Evolutionary conservation across 2,888 invertebrate species (phyloP).

Genomic region (Drosophila mayaguana): DNA sequence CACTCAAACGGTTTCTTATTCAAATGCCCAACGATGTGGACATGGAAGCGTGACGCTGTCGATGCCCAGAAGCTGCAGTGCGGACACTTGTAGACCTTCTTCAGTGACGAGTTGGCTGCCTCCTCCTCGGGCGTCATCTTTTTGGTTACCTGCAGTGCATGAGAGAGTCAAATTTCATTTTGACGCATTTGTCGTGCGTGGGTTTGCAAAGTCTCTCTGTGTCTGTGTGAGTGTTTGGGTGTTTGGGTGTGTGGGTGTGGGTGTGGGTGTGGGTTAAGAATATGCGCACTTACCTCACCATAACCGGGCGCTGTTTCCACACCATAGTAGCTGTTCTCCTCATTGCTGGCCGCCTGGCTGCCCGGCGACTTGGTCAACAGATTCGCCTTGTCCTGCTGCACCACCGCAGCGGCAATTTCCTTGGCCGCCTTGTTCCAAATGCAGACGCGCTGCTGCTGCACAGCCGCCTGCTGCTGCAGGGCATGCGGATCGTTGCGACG

Average conservation of each 20-base stretch:
- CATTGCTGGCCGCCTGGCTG: slow-evolving; percentile 70
- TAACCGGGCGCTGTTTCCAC: slow-evolving; percentile 86
- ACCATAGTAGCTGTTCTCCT: slow-evolving; percentile 85
- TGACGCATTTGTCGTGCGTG: slow-evolving; percentile 68
- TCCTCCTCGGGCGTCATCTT: slow-evolving; percentile 89
- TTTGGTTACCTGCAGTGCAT: slow-evolving; percentile 85
- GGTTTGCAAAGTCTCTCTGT: slow-evolving; percentile 22
- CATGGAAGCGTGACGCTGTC: slow-evolving; percentile 96
- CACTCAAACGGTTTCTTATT: slow-evolving; percentile 98
- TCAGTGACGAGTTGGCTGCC: slow-evolving; percentile 88
- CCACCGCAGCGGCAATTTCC: slow-evolving; percentile 64
- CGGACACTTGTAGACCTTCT: slow-evolving; percentile 95
- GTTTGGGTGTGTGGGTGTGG: neutral
- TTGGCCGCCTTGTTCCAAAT: slow-evolving; percentile 91
- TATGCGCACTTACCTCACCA: slow-evolving; percentile 84
- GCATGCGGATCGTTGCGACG: slow-evolving; percentile 67
- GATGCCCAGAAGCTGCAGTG: slow-evolving; percentile 97
- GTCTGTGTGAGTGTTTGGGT: neutral
- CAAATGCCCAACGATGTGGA: slow-evolving; percentile 96
- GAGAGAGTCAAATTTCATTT: slow-evolving; percentile 85
- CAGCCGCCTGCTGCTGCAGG: slow-evolving; percentile 84
- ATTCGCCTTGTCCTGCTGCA: slow-evolving; percentile 49
- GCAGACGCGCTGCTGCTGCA: slow-evolving; percentile 90
- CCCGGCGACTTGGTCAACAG: slow-evolving; percentile 56
- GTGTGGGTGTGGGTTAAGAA: neutral